Evolutionary conservation across 1,140 invertebrate genomes (phyloP), one percentile per base, ranked within the genome.

Genomic region (Drosophila lacertosa): DNA sequence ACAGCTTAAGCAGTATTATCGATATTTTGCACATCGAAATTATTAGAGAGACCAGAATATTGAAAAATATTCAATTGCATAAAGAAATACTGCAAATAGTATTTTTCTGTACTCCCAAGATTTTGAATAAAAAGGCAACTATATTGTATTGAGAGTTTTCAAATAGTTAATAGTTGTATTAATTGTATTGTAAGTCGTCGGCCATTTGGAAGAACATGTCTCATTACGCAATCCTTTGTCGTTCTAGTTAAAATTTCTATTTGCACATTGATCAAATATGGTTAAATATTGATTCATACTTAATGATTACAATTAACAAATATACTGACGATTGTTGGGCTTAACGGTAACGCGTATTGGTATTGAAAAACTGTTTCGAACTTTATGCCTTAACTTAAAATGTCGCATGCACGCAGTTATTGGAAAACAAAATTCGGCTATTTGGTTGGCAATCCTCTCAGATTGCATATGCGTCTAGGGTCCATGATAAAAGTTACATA

Each of bases 371-470:
- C 57, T 11, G 4, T 55, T 44, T 62, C 20, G 18, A 15, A 62
- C 26, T 51, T 10, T 51, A 55, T 35, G 24, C 18, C 60, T 76
- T 55, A 75, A 79, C 26, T 84, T 66, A 79, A 45, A 35, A 63
- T 67, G 42, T 64, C 15, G 63, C 39, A 54, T 24, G 63, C 37
- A 42, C 40, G 45, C 40, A 66, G 45, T 57, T 55, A 70, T 67
- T 71, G 76, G 67, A 84, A 86, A 84, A 86, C 81, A 48, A 70
- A 86, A 86, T 81, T 84, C 73, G 64, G 77, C 81, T 84, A 86
- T 86, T 72, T 55, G 29, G 66, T 58, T 66, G 57, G 29, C 32
- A 42, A 66, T 63, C 57, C 22, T 15, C 47, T 48, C 13, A 13
- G 66, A 69, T 63, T 79, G 39, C 42, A 64, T 47, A 24, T 26